Evolutionary conservation across 2,888 invertebrate species (phyloP).

Genomic region (Noctua janthina): DNA sequence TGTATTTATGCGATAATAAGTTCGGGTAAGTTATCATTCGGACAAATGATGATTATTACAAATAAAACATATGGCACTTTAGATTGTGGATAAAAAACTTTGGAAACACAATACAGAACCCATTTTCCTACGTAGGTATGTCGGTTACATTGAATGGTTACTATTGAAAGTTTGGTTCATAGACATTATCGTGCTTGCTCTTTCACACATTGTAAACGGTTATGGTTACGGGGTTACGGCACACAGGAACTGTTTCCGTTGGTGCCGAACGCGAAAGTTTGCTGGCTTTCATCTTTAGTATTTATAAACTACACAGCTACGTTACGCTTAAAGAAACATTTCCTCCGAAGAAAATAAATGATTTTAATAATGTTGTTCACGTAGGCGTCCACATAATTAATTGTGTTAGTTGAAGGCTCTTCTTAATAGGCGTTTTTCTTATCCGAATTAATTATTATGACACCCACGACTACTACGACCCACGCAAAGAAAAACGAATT

Average conservation of each 20-base stretch:
- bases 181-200: not conserved
- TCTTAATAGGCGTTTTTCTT: slow-evolving; percentile 2
- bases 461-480: slow-evolving; percentile 20
- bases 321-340: not conserved
- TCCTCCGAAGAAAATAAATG: slow-evolving; percentile 18
- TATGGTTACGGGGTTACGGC: not conserved
- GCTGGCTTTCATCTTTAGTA: not conserved
- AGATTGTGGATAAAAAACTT: too few species aligned
- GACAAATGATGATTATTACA: too few species aligned
- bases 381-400: slow-evolving; percentile 14
- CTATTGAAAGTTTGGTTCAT: not conserved
- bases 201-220: not conserved
- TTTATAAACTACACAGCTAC: not conserved
- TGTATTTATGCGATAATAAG: too few species aligned
- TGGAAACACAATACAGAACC: too few species aligned
- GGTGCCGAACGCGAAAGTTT: not conserved
- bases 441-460: slow-evolving; percentile 23
- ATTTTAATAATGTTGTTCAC: slow-evolving; percentile 24
- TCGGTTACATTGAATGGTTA: not conserved
- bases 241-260: not conserved
- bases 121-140: too few species aligned
- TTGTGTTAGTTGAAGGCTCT: slow-evolving; percentile 3
- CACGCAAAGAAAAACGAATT: not conserved
- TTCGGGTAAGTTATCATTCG: too few species aligned
- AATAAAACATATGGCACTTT: too few species aligned